Evolutionary conservation across 2,888 invertebrate species (phyloP), one percentile per base, ranked within the genome.

Genomic region (Orthonychiurus folsomi): DNA sequence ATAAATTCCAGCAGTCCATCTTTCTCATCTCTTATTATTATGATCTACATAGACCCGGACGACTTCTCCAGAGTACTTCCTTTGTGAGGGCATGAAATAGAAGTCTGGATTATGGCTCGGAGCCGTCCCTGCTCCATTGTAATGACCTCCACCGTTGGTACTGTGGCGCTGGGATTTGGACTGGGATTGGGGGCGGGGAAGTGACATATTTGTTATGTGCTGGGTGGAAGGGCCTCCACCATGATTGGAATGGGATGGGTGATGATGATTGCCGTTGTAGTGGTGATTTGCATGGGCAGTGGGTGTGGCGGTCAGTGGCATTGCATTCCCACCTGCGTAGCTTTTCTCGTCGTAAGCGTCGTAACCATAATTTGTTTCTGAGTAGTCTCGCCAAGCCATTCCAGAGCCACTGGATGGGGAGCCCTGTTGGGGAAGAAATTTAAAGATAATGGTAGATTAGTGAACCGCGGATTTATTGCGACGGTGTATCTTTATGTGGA

Each of bases 61-160:
- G 28, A 88, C 86, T 81, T 93, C 92, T 72, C 93, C 93, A 74
- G 92, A 91, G 79, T 93, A 92, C 78, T 93, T 92, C 68, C 93
- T 80, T 76, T 93, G 93, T 66, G 90, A 90, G 55, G 93, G 93
- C 92, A 93, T 93, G 78, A 93, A 93, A 79, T 93, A 93, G 79
- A 93, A 93, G 79, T 93, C 93, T 0, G 92, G 87, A 73, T 86
- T 85, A 68, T 65, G 71, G 52, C 64, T 66, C 37, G 62, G 56
- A 63, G 66, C 59, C 61, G 53, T 48, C 59, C 52, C 20, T 47
- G 21, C 23, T 37, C 26, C 58, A 27, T 20, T 27, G 20, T 20
- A 20, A 50, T 28, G 55, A 26, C 23, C 47, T 48, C 23, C 25
- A 25, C 50, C 52, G 24, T 48, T 59, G n/a, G n/a, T n/a, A n/a